Conservation (phyloP, 2,113 vertebrate species). For the Neodontobutis hainanensis region DNA sequence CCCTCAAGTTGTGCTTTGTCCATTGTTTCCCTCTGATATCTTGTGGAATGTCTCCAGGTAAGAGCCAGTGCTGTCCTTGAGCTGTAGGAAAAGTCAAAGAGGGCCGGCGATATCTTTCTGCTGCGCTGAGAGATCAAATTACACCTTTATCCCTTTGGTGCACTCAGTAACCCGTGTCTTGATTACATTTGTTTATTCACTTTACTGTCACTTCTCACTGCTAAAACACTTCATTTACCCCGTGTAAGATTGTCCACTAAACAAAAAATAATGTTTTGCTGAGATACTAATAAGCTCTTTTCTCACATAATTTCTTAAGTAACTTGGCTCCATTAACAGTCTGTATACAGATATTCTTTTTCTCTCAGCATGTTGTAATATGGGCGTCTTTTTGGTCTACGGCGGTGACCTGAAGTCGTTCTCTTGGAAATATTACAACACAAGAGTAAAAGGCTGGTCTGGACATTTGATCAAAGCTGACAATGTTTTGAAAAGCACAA, state of each 20-base stretch:
- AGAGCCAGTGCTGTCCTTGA: constrained; percentile 40
- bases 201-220: background rate
- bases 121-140: constrained; percentile 1
- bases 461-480: background rate
- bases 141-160: constrained; percentile 2
- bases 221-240: background rate
- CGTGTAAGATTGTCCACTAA: background rate
- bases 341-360: constrained; percentile 44
- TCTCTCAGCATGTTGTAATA: constrained; percentile 59
- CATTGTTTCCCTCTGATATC: constrained; percentile 57
- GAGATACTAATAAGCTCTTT: background rate
- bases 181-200: background rate
- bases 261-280: background rate
- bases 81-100: constrained; percentile 24
- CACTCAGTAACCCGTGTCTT: background rate
- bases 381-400: constrained; percentile 21
- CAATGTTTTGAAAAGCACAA: background rate
- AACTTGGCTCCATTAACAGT: constrained; percentile 20
- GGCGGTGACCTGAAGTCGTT: constrained; percentile 30
- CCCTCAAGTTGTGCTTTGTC: constrained; percentile 33
- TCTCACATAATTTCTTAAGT: constrained; percentile 8
- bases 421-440: constrained; percentile 28
- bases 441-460: background rate
- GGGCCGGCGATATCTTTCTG: background rate
- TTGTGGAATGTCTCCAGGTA: constrained; percentile 54